Evolutionary conservation across 1,140 invertebrate species (phyloP).

Genomic region (Alviniconcha marisindica): DNA sequence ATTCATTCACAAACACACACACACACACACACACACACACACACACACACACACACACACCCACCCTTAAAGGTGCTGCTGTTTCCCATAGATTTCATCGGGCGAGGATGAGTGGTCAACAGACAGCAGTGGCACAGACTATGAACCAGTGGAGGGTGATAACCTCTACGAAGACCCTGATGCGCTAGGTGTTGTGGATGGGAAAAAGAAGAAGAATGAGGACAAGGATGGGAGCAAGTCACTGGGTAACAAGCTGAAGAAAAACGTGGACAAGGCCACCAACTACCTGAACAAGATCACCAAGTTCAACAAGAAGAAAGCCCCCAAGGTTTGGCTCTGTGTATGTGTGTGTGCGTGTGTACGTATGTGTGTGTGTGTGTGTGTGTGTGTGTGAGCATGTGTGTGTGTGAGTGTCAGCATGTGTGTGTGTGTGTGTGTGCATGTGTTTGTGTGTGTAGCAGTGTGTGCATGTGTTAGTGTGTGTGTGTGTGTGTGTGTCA

Average conservation of each 20-base stretch:
- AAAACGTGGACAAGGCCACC: constrained; percentile 41
- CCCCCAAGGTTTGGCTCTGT: constrained; percentile 23
- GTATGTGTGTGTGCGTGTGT: too few species aligned
- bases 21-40: too few species aligned
- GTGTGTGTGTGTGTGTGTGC: neutral
- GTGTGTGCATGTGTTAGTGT: too few species aligned
- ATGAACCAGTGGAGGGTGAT: constrained; percentile 43
- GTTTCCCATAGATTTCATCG: constrained; percentile 13
- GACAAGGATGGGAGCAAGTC: constrained; percentile 22
- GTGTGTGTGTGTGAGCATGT: too few species aligned
- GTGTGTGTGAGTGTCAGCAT: too few species aligned
- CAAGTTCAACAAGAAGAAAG: constrained; percentile 37
- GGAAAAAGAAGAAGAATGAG: constrained; percentile 35
- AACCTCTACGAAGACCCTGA: constrained; percentile 47
- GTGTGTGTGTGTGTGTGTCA: too few species aligned
- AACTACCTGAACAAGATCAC: constrained; percentile 41
- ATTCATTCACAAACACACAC: too few species aligned
- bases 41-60: too few species aligned
- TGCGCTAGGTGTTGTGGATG: neutral
- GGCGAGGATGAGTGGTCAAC: constrained; percentile 41
- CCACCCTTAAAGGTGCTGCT: too few species aligned
- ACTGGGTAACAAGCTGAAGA: constrained; percentile 41
- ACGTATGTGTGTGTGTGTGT: too few species aligned
- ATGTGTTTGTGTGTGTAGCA: too few species aligned
- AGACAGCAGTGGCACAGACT: constrained; percentile 44